Conservation (phyloP, 2,797 vertebrate genomes). For the Coilia nasus region DNA sequence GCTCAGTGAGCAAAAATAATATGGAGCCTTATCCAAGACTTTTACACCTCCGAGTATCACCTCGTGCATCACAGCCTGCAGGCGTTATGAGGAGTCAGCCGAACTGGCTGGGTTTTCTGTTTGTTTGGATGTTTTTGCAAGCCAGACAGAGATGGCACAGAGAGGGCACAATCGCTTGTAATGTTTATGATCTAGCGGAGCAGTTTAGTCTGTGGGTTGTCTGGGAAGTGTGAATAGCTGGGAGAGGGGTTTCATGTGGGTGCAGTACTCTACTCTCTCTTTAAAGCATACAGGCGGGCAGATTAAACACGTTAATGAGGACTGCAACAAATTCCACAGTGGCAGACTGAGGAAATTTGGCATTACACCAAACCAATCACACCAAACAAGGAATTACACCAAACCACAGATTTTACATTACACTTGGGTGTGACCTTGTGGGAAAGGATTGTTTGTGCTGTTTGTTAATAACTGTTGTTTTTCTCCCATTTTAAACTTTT, state of each 20-base stretch:
- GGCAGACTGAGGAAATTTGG: neutral
- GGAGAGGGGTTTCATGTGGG: neutral
- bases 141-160: neutral
- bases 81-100: neutral
- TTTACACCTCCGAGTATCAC: constrained; percentile 8
- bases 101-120: neutral
- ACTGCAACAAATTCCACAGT: neutral
- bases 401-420: neutral
- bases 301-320: neutral
- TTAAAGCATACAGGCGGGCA: neutral
- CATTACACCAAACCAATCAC: neutral
- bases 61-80: neutral
- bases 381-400: no score
- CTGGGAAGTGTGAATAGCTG: neutral
- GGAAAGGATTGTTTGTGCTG: neutral
- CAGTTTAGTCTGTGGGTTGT: neutral
- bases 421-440: neutral
- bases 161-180: neutral
- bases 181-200: neutral
- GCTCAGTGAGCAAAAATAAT: neutral
- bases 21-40: neutral
- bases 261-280: neutral
- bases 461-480: no score
- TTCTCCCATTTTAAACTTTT: neutral
- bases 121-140: neutral